Evolutionary conservation across 2,797 vertebrate genomes (phyloP).

Genomic region (Hydrocynus forskahlii): DNA sequence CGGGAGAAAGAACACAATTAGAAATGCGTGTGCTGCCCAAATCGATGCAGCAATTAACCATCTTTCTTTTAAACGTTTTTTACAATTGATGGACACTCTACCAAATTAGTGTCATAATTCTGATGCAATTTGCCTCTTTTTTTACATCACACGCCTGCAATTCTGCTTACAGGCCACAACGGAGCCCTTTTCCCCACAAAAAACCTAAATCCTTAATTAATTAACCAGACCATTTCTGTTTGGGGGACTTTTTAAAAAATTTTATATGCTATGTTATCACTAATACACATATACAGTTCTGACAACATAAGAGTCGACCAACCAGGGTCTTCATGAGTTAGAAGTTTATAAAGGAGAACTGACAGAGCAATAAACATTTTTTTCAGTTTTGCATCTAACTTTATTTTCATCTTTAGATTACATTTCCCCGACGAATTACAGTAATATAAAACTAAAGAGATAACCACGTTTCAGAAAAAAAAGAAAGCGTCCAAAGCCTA

Average conservation of each 20-base stretch:
- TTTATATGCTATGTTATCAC: too few relatives aligned
- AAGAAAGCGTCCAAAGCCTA: conserved; percentile 7
- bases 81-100: conserved; percentile 24
- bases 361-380: not conserved
- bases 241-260: too few relatives aligned
- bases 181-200: not conserved
- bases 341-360: not conserved
- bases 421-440: conserved; percentile 1
- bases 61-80: conserved; percentile 29
- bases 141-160: not conserved
- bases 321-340: not conserved
- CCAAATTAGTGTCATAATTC: conserved; percentile 36
- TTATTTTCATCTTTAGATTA: not conserved
- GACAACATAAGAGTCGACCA: not conserved
- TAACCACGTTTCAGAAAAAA: not conserved
- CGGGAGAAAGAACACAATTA: conserved; percentile 28
- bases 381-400: not conserved
- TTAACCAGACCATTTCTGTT: too few relatives aligned
- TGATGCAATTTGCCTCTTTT: conserved; percentile 5
- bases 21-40: conserved; percentile 8
- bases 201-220: too few relatives aligned
- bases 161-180: not conserved
- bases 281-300: too few relatives aligned
- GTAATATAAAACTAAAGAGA: conserved; percentile 5
- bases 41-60: conserved; percentile 42